Evolutionary conservation across 2,113 vertebrate species (phyloP).

Genomic region (Gobio gobio): DNA sequence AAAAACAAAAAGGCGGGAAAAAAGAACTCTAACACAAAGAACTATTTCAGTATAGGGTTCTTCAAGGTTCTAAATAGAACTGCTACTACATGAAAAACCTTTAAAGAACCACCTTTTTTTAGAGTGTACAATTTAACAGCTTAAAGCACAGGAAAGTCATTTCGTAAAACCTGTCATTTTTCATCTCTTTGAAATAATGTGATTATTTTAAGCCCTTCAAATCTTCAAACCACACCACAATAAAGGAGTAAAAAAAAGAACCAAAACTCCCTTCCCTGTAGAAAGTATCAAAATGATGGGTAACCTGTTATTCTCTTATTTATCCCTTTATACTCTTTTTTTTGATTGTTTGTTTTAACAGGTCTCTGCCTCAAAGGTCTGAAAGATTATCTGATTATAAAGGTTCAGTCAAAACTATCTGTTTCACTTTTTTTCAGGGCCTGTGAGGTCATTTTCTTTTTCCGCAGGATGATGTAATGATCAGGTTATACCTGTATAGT

Average conservation of each 20-base stretch:
- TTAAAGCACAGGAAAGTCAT: neutral
- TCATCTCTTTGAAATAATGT: neutral
- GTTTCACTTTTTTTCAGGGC: neutral
- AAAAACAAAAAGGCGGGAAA: too few species aligned
- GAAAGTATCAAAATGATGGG: neutral
- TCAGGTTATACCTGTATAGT: conserved; percentile 7
- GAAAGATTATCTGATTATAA: conserved; percentile 50
- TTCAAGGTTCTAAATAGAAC: too few species aligned
- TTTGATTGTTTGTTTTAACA: neutral
- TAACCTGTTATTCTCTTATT: neutral
- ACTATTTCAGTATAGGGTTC: too few species aligned
- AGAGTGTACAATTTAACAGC: neutral
- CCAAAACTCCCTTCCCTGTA: neutral
- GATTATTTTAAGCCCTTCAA: neutral
- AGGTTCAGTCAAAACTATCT: conserved; percentile 58
- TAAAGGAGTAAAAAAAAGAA: neutral
- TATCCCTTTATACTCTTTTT: neutral
- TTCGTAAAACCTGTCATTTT: neutral
- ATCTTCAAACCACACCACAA: neutral
- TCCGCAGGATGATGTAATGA: neutral
- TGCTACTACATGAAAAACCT: too few species aligned
- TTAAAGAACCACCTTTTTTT: too few species aligned
- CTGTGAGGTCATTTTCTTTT: conserved; percentile 24
- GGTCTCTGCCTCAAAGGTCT: conserved; percentile 3
- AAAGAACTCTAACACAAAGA: too few species aligned